A percentile compares a stretch with the other conserved stretches of the same genome.
Evolutionary conservation across 2,888 invertebrate species (phyloP).

Genomic region (Dilophus febrilis): DNA sequence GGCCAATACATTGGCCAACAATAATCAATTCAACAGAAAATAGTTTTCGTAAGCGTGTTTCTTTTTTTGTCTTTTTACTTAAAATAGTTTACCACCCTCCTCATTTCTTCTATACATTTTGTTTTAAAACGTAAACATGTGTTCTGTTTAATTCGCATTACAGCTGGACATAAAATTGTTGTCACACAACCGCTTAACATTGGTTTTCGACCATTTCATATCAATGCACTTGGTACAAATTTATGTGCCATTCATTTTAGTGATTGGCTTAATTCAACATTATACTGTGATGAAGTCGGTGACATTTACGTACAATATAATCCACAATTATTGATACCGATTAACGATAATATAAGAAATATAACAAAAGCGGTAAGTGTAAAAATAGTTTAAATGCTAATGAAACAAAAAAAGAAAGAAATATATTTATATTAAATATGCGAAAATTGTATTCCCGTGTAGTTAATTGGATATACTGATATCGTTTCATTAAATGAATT

Average conservation of each 20-base stretch:
- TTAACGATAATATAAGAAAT: neutral
- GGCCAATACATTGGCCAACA: constrained; percentile 24
- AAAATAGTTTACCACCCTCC: no score
- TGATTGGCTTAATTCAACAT: constrained; percentile 7
- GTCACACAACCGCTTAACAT: constrained; percentile 6
- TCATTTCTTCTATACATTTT: no score
- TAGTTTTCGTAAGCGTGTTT: constrained; percentile 12
- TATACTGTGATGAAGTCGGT: constrained; percentile 6
- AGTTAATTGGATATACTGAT: neutral
- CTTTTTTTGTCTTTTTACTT: no score
- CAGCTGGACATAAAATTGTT: neutral
- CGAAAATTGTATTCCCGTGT: neutral
- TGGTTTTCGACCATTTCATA: constrained; percentile 1
- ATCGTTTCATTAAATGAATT: neutral
- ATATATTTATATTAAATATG: neutral
- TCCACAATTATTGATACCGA: constrained; percentile 3
- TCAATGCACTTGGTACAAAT: neutral
- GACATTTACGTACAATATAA: constrained; percentile 6
- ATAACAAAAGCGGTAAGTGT: neutral
- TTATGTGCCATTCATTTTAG: constrained; percentile 2
- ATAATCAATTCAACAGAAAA: constrained; percentile 15
- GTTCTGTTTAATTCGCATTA: no score
- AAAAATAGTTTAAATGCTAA: neutral
- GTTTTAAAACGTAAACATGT: no score
- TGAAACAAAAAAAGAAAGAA: neutral